A percentile compares a stretch with the other conserved stretches of the same genome.
phyloP scores from a whole-genome alignment of 1,140 invertebrate genomes.

The Grapholita molesta region DNA sequence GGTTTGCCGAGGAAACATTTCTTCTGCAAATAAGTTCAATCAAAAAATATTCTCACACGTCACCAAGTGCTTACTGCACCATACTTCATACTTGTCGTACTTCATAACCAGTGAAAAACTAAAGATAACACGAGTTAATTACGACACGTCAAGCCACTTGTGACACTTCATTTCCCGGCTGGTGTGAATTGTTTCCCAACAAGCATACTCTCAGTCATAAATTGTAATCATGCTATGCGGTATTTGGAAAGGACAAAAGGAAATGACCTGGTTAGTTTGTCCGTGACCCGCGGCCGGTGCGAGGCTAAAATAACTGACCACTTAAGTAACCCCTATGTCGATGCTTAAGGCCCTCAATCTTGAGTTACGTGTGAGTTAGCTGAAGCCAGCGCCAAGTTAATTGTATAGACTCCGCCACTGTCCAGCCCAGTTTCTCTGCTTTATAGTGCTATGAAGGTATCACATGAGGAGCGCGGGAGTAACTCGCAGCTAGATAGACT shows the following conservation, averaged over 20 bases:
- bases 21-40: no score
- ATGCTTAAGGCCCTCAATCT: background rate
- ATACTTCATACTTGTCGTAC: no score
- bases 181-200: background rate
- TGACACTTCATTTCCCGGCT: background rate
- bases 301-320: background rate
- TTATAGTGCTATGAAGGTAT: no score
- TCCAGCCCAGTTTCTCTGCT: no score
- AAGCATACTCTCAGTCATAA: background rate
- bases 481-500: no score
- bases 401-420: background rate
- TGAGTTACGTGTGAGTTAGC: background rate
- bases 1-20: no score
- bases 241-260: background rate
- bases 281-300: background rate
- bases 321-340: background rate
- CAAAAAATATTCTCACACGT: no score
- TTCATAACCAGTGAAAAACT: no score
- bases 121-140: background rate
- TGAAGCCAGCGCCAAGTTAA: background rate
- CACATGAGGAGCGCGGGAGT: no score
- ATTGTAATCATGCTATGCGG: background rate
- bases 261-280: background rate
- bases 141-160: background rate
- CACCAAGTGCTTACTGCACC: no score